These are phyloP conservation scores for Callopanchax toddi DNA, from an alignment of 2,113 vertebrate genomes.

Conservation along the genomic window DNA sequence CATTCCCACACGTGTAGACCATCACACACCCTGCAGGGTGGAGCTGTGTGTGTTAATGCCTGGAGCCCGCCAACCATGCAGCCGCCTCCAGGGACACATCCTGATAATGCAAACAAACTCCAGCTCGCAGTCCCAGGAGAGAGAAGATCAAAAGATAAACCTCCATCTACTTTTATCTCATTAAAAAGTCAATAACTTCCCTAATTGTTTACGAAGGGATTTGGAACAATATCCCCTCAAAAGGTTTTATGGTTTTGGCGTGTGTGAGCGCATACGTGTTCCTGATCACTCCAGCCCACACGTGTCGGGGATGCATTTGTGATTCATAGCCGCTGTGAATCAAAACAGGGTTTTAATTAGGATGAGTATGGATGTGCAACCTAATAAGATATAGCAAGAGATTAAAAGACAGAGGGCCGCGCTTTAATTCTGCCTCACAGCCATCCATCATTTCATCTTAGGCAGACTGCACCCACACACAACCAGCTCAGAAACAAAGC, in stretches of 20 bases:
- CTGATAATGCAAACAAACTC: constrained; percentile 71
- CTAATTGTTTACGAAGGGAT: constrained; percentile 80
- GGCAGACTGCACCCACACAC: constrained; percentile 19
- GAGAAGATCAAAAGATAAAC: constrained; percentile 69
- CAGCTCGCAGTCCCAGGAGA: constrained; percentile 56
- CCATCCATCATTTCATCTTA: constrained; percentile 25
- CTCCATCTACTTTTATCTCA: constrained; percentile 79
- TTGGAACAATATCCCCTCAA: constrained; percentile 69
- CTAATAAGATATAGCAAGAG: constrained; percentile 64
- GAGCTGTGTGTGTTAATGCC: constrained; percentile 61
- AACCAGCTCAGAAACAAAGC: constrained; percentile 22
- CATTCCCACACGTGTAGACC: constrained; percentile 28
- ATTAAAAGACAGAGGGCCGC: constrained; percentile 64
- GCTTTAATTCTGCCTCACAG: constrained; percentile 38
- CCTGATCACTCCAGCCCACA: constrained; percentile 22
- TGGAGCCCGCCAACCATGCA: constrained; percentile 66
- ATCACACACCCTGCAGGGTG: constrained; percentile 16
- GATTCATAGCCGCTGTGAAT: constrained; percentile 60
- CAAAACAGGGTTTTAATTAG: constrained; percentile 71
- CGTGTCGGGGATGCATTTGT: constrained; percentile 41
- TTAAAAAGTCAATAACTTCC: constrained; percentile 79
- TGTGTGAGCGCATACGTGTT: constrained; percentile 24
- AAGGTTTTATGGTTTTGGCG: constrained; percentile 59
- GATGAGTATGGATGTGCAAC: constrained; percentile 51
- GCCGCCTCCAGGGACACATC: constrained; percentile 53